phyloP scores from a whole-genome alignment of 1,140 invertebrate genomes.

The Drosophila punjabiensis region DNA sequence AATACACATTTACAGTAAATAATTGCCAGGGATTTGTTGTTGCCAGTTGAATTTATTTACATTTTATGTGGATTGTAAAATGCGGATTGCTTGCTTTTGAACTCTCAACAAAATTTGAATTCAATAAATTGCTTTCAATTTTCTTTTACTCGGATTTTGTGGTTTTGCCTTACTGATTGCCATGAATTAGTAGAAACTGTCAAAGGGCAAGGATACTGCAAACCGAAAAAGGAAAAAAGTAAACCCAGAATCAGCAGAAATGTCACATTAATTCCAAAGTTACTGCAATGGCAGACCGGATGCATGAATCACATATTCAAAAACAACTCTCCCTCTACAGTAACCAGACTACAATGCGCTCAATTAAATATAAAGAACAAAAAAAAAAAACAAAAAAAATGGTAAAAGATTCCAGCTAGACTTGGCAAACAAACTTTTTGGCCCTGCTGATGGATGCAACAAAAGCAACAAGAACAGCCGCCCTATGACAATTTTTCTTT shows the following conservation, averaged over 20 bases:
- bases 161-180: conserved; percentile 51
- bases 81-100: conserved; percentile 19
- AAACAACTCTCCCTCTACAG: conserved; percentile 16
- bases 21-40: conserved; percentile 67
- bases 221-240: conserved; percentile 13
- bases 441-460: conserved; percentile 55
- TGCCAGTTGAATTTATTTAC: conserved; percentile 43
- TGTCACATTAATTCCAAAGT: conserved; percentile 51
- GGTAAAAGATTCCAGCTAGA: conserved; percentile 39
- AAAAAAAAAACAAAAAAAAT: conserved; percentile 3
- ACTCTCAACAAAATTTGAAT: conserved; percentile 25
- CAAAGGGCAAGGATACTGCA: conserved; percentile 29
- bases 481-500: conserved; percentile 46
- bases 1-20: conserved; percentile 81
- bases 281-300: conserved; percentile 7
- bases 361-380: conserved; percentile 38
- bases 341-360: conserved; percentile 48
- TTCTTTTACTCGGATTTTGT: conserved; percentile 37
- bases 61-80: conserved; percentile 15
- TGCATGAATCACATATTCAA: conserved; percentile 34
- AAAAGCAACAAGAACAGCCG: conserved; percentile 17
- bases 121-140: conserved; percentile 52
- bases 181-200: conserved; percentile 48
- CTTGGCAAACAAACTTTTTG: conserved; percentile 52
- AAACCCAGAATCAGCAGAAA: conserved; percentile 48